Evolutionary conservation across 1,140 invertebrate genomes (phyloP).

Genomic region (Metaphire vulgaris): DNA sequence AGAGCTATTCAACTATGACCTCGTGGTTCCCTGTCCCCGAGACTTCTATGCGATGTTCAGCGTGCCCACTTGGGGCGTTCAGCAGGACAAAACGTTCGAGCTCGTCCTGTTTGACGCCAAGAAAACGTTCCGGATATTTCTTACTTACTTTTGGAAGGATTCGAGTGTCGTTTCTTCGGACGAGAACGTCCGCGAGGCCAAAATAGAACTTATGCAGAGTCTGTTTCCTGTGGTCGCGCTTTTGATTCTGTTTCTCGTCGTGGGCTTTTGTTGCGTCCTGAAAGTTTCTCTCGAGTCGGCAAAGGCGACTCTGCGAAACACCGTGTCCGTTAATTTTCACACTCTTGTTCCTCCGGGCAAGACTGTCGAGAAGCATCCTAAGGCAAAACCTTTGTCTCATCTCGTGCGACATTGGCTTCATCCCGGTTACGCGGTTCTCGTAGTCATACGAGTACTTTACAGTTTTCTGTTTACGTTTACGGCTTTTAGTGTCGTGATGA

Average conservation of each 20-base stretch:
- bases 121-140: conserved; percentile 13
- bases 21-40: conserved; percentile 15
- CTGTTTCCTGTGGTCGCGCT: too few relatives aligned
- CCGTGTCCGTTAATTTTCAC: too few relatives aligned
- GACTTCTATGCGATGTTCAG: conserved; percentile 17
- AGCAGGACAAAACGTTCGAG: conserved; percentile 20
- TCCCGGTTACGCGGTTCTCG: neutral
- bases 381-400: too few relatives aligned
- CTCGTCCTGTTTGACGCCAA: conserved; percentile 18
- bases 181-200: too few relatives aligned
- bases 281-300: neutral
- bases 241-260: neutral
- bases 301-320: neutral
- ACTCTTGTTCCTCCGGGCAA: too few relatives aligned
- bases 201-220: too few relatives aligned
- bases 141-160: conserved; percentile 10
- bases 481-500: neutral
- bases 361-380: too few relatives aligned
- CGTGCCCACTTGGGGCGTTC: conserved; percentile 10
- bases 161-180: too few relatives aligned
- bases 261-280: neutral
- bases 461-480: neutral
- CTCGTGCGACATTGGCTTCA: too few relatives aligned
- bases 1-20: conserved; percentile 23
- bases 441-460: neutral